phyloP scores from a whole-genome alignment of 1,140 invertebrate genomes.

The Heliconius melpomene region DNA sequence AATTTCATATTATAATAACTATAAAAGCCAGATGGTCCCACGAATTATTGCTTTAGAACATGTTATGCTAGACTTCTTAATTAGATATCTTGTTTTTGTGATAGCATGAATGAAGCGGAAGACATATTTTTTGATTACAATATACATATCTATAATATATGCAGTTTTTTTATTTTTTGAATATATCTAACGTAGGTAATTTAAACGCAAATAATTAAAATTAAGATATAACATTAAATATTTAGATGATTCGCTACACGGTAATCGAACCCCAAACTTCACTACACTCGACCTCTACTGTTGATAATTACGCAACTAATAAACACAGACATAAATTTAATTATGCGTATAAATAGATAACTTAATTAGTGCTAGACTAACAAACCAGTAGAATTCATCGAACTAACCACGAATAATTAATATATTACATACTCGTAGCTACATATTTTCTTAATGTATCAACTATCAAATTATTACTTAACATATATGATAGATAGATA shows the following conservation, averaged over 20 bases:
- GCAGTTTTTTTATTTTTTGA: background rate
- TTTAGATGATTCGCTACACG: background rate
- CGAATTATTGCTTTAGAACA: slow-evolving; percentile 31
- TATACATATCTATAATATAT: background rate
- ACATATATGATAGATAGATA: background rate
- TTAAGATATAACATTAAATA: background rate
- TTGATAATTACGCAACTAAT: background rate
- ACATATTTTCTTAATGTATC: slow-evolving; percentile 4
- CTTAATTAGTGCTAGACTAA: slow-evolving; percentile 8
- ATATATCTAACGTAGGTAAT: background rate
- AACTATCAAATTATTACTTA: background rate
- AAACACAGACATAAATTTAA: background rate
- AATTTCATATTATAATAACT: slow-evolving; percentile 58
- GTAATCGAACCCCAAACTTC: background rate
- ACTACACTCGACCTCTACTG: background rate
- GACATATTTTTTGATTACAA: background rate
- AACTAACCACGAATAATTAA: background rate
- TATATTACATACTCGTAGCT: background rate
- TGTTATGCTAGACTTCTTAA: slow-evolving; percentile 31
- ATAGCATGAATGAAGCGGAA: slow-evolving; percentile 31
- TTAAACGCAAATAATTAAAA: background rate
- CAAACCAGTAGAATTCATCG: slow-evolving; percentile 5
- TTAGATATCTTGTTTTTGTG: slow-evolving; percentile 30
- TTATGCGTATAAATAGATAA: slow-evolving; percentile 2
- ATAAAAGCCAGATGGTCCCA: slow-evolving; percentile 39